Evolutionary conservation across 37 sponge, comb jelly and placozoan species (phyloP).

Genomic region (Crambe crambe): DNA sequence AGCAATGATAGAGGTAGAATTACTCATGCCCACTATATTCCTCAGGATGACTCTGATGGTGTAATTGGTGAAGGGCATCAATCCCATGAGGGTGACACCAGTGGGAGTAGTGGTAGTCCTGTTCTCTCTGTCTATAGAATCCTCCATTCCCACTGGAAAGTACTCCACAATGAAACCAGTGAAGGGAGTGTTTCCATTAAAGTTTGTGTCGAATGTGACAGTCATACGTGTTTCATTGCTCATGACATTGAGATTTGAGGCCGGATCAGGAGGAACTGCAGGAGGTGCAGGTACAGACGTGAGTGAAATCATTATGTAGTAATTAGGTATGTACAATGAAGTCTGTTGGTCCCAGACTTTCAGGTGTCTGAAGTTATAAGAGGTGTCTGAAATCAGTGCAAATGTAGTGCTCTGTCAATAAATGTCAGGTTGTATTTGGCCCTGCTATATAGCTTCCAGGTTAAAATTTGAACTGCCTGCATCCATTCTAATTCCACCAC

Average conservation of each 20-base stretch:
- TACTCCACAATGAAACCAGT: neutral
- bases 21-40: conserved; percentile 18
- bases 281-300: no score
- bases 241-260: neutral
- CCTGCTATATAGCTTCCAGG: no score
- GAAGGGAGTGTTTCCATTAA: conserved; percentile 26
- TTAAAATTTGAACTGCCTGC: no score
- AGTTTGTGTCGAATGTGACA: conserved; percentile 8
- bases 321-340: no score
- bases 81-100: neutral
- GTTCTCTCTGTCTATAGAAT: no score
- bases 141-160: neutral
- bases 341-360: no score
- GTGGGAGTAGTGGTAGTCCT: neutral
- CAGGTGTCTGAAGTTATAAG: no score
- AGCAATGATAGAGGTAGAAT: neutral
- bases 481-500: no score
- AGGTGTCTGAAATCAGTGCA: no score
- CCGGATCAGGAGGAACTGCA: conserved; percentile 39
- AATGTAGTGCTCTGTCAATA: no score
- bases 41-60: conserved; percentile 8
- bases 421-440: no score
- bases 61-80: conserved; percentile 4
- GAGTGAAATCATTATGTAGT: no score
- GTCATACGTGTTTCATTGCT: neutral